These are phyloP conservation scores for Parochlus steinenii DNA, from an alignment of 2,888 invertebrate genomes.

Conservation along the genomic window DNA sequence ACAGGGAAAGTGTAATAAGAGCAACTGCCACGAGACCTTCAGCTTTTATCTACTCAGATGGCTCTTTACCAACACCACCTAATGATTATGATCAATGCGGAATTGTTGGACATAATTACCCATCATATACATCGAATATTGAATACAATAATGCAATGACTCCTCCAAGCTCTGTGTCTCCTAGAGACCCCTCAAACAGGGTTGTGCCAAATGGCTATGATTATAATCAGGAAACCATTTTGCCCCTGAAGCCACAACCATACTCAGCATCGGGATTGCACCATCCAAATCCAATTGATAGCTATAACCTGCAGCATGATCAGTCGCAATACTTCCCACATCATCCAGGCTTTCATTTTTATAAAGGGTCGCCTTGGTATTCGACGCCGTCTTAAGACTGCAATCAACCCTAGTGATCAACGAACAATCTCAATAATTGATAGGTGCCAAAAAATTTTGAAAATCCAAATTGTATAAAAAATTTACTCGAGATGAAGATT, in stretches of 20 bases:
- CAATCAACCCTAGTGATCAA: background rate
- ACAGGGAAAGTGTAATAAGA: conserved; percentile 86
- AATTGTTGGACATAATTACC: conserved; percentile 11
- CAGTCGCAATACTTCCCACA: conserved; percentile 78
- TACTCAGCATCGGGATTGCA: conserved; percentile 52
- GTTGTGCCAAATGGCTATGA: conserved; percentile 31
- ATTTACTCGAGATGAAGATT: background rate
- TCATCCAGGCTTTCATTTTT: conserved; percentile 70
- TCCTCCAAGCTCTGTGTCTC: conserved; percentile 89
- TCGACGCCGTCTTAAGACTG: conserved; percentile 48
- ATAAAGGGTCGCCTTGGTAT: conserved; percentile 61
- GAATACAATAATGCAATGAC: conserved; percentile 85
- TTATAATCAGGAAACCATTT: conserved; percentile 35
- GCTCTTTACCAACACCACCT: conserved; percentile 66
- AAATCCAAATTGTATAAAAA: background rate
- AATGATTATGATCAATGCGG: conserved; percentile 42
- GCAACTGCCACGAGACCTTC: conserved; percentile 46
- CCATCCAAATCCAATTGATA: conserved; percentile 31
- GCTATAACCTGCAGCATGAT: conserved; percentile 41
- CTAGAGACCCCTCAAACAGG: conserved; percentile 63
- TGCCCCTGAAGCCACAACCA: conserved; percentile 81
- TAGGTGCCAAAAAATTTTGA: background rate
- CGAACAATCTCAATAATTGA: conserved; percentile 3
- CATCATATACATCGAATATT: conserved; percentile 29
- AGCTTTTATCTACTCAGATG: conserved; percentile 19